phyloP scores from a whole-genome alignment of 1,140 invertebrate genomes.

The Caenorhabditis latens region DNA sequence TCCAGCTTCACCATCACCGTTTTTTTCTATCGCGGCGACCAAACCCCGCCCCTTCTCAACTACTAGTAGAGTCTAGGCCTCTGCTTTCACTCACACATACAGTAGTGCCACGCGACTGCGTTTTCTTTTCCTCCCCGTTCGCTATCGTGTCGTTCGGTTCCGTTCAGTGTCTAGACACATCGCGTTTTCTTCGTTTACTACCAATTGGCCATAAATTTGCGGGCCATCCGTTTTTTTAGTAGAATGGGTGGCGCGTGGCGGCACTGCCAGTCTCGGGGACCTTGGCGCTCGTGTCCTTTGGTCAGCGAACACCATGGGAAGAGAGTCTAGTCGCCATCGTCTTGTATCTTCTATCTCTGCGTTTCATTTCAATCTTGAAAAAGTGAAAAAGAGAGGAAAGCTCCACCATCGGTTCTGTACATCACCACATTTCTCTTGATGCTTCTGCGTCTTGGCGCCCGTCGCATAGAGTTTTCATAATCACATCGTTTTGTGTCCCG shows the following conservation, averaged over 20 bases:
- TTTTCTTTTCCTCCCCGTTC: neutral
- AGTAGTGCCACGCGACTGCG: neutral
- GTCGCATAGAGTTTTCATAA: too few relatives aligned
- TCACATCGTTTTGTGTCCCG: neutral
- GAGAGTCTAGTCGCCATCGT: neutral
- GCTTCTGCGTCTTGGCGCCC: neutral
- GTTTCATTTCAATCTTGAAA: slow-evolving; percentile 29
- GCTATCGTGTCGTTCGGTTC: slow-evolving; percentile 3
- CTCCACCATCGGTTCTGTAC: too few relatives aligned
- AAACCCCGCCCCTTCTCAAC: neutral
- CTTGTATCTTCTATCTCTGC: neutral
- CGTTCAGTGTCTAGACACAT: slow-evolving; percentile 7
- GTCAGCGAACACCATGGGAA: neutral
- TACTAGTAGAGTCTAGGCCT: neutral
- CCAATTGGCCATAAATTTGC: slow-evolving; percentile 25
- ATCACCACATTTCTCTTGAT: neutral
- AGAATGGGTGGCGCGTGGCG: neutral
- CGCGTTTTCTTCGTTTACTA: neutral
- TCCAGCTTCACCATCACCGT: neutral
- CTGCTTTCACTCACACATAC: neutral
- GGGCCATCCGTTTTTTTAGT: neutral
- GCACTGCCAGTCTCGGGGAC: slow-evolving; percentile 43
- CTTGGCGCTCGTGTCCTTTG: slow-evolving; percentile 21
- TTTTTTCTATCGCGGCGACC: slow-evolving; percentile 21
- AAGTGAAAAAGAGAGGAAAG: neutral